Evolutionary conservation across 2,797 vertebrate species (phyloP).

Genomic region (Tarsius wallacei): DNA sequence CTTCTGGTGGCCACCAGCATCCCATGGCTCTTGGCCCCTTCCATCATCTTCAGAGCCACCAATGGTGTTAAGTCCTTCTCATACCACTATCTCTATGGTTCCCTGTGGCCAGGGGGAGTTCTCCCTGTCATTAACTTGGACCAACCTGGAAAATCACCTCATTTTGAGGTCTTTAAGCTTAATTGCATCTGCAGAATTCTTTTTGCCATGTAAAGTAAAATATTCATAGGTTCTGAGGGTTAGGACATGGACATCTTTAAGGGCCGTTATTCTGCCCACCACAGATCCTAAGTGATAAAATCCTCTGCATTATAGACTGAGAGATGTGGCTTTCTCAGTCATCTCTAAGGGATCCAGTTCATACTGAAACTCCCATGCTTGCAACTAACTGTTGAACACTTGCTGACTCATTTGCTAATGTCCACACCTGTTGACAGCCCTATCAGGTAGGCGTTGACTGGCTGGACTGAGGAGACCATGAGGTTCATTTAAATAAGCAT

Average conservation of each 20-base stretch:
- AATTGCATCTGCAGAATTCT: not conserved
- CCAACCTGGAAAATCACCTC: not conserved
- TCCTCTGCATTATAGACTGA: not conserved
- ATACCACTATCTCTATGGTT: rapidly evolving
- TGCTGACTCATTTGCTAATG: not conserved
- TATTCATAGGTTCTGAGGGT: not conserved
- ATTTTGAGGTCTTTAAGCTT: not conserved
- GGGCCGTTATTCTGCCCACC: not conserved
- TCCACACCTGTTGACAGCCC: not conserved
- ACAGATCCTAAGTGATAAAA: not conserved
- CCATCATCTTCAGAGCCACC: not conserved
- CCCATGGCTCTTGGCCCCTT: not conserved
- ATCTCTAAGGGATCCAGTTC: not conserved
- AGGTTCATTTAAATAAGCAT: not conserved
- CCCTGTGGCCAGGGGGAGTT: not conserved
- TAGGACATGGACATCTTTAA: not conserved
- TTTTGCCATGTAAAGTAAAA: not conserved
- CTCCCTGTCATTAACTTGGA: not conserved
- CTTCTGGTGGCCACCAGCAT: not conserved
- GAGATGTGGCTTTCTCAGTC: not conserved
- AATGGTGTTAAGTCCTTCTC: not conserved
- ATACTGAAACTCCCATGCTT: not conserved
- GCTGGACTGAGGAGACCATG: not conserved
- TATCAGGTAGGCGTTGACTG: no score
- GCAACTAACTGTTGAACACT: not conserved